A percentile compares a stretch with the other conserved stretches of the same genome.
phyloP scores from a whole-genome alignment of 2,113 vertebrate species.

The Ciconia boyciana region DNA sequence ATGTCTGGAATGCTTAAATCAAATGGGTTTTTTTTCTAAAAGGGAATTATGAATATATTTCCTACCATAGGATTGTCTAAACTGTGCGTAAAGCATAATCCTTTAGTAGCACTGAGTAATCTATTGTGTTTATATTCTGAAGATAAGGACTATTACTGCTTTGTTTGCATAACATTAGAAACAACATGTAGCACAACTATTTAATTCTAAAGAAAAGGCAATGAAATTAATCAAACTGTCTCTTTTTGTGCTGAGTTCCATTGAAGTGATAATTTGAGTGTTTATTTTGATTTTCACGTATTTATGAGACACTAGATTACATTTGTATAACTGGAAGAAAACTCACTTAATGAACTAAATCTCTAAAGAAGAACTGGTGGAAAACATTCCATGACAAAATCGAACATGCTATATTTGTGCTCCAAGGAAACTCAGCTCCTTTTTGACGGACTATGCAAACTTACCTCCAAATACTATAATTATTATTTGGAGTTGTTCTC shows the following conservation, averaged over 20 bases:
- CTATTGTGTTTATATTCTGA: background rate
- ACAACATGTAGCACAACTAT: background rate
- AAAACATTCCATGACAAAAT: background rate
- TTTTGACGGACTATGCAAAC: background rate
- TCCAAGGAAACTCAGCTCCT: background rate
- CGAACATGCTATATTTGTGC: accelerated
- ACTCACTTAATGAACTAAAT: background rate
- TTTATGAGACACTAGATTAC: background rate
- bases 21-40: background rate
- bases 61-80: background rate
- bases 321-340: background rate
- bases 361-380: background rate
- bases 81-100: background rate
- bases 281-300: background rate
- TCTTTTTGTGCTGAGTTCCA: background rate
- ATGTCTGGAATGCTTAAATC: background rate
- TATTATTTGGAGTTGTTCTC: background rate
- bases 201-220: background rate
- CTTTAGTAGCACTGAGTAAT: background rate
- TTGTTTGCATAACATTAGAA: background rate
- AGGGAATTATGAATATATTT: background rate
- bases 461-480: background rate
- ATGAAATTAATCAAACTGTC: background rate
- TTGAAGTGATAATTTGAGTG: background rate
- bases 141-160: background rate